Base-by-base conservation (phyloP, 2,113 vertebrate genomes). In the Hydrolagus affinis region DNA sequence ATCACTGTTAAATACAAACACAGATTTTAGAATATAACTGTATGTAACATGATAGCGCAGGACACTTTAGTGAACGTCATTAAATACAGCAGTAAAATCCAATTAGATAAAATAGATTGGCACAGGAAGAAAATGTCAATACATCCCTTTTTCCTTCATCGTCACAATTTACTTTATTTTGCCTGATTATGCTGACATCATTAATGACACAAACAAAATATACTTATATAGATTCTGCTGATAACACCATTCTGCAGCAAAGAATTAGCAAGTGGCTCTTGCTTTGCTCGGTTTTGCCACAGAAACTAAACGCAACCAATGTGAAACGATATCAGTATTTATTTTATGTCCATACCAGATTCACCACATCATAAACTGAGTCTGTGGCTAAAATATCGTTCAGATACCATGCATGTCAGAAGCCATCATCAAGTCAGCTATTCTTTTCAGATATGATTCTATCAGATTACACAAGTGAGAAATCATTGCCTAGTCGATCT, bases 361-460 rank as follows among this genome's bases (percentile, higher is more conserved):
- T 10, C 62, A 17, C 78, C 32, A 19, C 11, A 83, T 83, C 78
- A 83, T 32, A 83, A 30, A 68, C 28, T 68, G n/a, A 83, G 28
- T 32, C 25, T 83, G 12, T 68, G 25, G 62, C 7, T 66, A 68
- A 9, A 66, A 32, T 28, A 68, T 15, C 66, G 17, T 44, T 44
- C 44, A 44, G 2, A 3, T 44, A 44, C 44, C 44, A 44, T 44
- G 28, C 14, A 30, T 83, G 60, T 83, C 60, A 32, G 15, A 30
- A 25, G n/a, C 32, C 17, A 44, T 56, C 32, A 75, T 8, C 73
- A 56, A 64, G 57, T 80, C 23, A 30, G 77, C 23, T 80, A 15
- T 44, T 44, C 44, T 44, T 44, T 44, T 44, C 44, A 44, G 44
- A 3, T 44, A 44, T 1, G 44, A 44, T 44, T 44, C 59, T 80